A percentile compares a stretch with the other conserved stretches of the same genome.
Evolutionary conservation across 1,140 invertebrate genomes (phyloP).

Genomic region (Tribolium castaneum): DNA sequence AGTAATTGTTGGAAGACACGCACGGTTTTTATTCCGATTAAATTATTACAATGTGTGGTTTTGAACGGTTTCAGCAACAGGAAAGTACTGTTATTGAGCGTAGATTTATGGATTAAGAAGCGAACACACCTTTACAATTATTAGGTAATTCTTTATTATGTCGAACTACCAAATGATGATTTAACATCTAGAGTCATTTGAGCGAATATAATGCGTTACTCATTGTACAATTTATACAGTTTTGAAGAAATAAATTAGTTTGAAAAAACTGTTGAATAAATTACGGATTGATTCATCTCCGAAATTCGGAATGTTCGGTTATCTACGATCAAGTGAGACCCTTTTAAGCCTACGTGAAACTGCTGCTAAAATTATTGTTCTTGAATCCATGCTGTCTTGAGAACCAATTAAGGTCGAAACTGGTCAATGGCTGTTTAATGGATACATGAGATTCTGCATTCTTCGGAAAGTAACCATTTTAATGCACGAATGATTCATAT

Average conservation of each 20-base stretch:
- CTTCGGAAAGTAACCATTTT: background rate
- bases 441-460: background rate
- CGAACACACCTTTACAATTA: slow-evolving; percentile 26
- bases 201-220: background rate
- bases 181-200: background rate
- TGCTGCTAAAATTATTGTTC: background rate
- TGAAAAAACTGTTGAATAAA: no score
- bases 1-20: slow-evolving; percentile 14
- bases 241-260: no score
- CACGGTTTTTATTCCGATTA: slow-evolving; percentile 1
- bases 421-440: background rate
- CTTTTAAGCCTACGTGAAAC: background rate
- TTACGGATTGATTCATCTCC: background rate
- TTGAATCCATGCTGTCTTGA: background rate
- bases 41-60: slow-evolving; percentile 19
- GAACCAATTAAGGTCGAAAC: background rate
- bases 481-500: background rate
- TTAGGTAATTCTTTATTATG: background rate
- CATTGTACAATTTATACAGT: no score
- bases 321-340: background rate
- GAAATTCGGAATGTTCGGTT: background rate
- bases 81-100: slow-evolving; percentile 3
- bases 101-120: slow-evolving; percentile 3
- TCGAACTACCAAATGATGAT: slow-evolving; percentile 11
- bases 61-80: slow-evolving; percentile 12